Percentiles rank a stretch among this genome's conserved stretches.
These are phyloP conservation scores for Nomada ferruginata DNA, from an alignment of 2,888 invertebrate genomes.

Conservation along the genomic window DNA sequence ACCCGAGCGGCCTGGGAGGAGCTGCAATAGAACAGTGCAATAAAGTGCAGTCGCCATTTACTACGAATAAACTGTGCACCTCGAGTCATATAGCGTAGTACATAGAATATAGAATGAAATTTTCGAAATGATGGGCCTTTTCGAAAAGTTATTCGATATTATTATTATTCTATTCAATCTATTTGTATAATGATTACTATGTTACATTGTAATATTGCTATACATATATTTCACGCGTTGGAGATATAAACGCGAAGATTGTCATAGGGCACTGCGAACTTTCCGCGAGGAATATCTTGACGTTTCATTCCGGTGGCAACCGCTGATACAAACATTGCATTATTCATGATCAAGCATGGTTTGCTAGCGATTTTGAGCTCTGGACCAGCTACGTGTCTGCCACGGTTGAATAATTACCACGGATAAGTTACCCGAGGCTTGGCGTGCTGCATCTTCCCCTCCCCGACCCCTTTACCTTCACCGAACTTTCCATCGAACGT, in stretches of 20 bases:
- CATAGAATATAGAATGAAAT: too few relatives aligned
- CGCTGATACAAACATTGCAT: conserved; percentile 77
- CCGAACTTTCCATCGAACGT: conserved; percentile 23
- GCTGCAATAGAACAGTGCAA: not conserved
- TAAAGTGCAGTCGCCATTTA: conserved; percentile 19
- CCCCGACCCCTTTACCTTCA: not conserved
- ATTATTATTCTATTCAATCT: too few relatives aligned
- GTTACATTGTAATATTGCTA: too few relatives aligned
- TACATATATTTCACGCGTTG: too few relatives aligned
- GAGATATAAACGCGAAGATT: not conserved
- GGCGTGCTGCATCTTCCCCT: conserved; percentile 5
- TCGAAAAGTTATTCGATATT: not conserved
- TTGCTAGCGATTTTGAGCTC: conserved; percentile 36
- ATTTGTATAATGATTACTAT: too few relatives aligned
- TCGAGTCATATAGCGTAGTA: not conserved
- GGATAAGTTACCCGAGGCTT: conserved; percentile 66
- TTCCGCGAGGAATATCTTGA: conserved; percentile 56
- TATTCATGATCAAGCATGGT: conserved; percentile 69
- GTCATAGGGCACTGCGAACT: conserved; percentile 14
- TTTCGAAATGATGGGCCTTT: not conserved
- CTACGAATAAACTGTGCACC: not conserved
- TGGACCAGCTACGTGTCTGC: conserved; percentile 11
- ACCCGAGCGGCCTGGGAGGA: conserved; percentile 1
- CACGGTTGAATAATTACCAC: conserved; percentile 74
- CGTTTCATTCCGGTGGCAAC: conserved; percentile 53